Evolutionary conservation across 23 tunicate species (phyloP), one percentile per base, ranked within the genome.

Genomic region (Styela plicata): DNA sequence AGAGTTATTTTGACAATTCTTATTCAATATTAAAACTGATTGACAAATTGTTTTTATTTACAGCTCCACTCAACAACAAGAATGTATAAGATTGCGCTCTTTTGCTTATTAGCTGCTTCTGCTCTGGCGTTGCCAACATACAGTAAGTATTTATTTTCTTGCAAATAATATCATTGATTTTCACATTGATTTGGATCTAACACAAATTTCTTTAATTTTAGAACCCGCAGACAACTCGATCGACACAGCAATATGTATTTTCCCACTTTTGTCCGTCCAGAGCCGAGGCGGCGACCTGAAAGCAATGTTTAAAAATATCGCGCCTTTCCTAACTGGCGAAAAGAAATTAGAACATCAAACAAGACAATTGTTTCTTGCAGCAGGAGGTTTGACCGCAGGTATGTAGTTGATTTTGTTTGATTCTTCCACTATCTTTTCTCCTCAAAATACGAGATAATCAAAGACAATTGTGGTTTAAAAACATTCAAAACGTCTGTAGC

Each of bases 311-410:
- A 26, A 36, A 29, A 44, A 29, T n/a, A 53, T 76, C 26, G 13
- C 37, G 25, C 33, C 81, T 24, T 76, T 13, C 81, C 24, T 33
- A 24, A 37, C 31, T 25, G n/a, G 31, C 0, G 81, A 36, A 53
- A 44, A 24, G 0, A 25, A 36, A 24, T 18, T 44, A 20, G 37
- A 23, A 16, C 28, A 76, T 13, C 0, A 76, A 13, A 65, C 27
- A 23, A 76, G 66, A 26, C 36, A 76, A 76, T 0, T 44, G 64
- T 53, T 76, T 7, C 64, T 76, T 0, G 30, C 26, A 23, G 65
- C 81, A 21, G 81, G 81, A 33, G 81, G 81, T n/a, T 57, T 76
- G 64, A 44, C 81, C 17, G 22, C 81, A 52, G 81, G 81, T 76
- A 76, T 20, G 81, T n/a, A n/a, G n/a, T n/a, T n/a, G n/a, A n/a